Conservation (phyloP, 2,888 invertebrate genomes). For the Gandaritis pyraliata region DNA sequence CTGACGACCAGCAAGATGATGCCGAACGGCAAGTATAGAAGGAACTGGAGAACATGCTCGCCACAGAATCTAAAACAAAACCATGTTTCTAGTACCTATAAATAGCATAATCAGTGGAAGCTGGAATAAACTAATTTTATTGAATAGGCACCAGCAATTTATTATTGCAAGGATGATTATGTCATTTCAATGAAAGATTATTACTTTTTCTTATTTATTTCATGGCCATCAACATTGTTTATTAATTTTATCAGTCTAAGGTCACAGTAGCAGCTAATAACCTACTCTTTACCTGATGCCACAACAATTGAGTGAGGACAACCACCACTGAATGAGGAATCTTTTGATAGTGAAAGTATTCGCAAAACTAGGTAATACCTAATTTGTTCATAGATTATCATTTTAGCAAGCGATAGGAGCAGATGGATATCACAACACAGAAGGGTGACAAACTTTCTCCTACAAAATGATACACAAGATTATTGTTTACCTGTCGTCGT, state of each 20-base stretch:
- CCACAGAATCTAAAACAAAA: slow-evolving; percentile 76
- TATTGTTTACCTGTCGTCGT: slow-evolving; percentile 72
- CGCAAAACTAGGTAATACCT: too few relatives aligned
- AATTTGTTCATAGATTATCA: not conserved
- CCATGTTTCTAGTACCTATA: too few relatives aligned
- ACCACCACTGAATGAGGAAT: not conserved
- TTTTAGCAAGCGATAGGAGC: slow-evolving; percentile 15
- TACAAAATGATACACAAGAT: slow-evolving; percentile 45
- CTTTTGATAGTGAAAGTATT: too few relatives aligned
- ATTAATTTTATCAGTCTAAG: slow-evolving; percentile 23
- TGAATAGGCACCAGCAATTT: too few relatives aligned
- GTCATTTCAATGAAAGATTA: too few relatives aligned
- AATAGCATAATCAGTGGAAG: too few relatives aligned
- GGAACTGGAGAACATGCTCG: slow-evolving; percentile 77
- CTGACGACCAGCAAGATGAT: slow-evolving; percentile 79
- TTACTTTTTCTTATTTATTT: not conserved
- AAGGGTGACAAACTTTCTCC: slow-evolving; percentile 65
- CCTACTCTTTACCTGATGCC: slow-evolving; percentile 1
- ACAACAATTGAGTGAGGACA: too few relatives aligned
- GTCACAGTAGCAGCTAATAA: slow-evolving; percentile 20
- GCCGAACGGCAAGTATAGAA: slow-evolving; percentile 84
- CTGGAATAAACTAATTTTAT: too few relatives aligned
- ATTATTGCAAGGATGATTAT: too few relatives aligned
- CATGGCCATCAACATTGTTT: not conserved
- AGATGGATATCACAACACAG: slow-evolving; percentile 29